Evolutionary conservation across 1,140 invertebrate species (phyloP).

Genomic region (Drosophila sucinea): DNA sequence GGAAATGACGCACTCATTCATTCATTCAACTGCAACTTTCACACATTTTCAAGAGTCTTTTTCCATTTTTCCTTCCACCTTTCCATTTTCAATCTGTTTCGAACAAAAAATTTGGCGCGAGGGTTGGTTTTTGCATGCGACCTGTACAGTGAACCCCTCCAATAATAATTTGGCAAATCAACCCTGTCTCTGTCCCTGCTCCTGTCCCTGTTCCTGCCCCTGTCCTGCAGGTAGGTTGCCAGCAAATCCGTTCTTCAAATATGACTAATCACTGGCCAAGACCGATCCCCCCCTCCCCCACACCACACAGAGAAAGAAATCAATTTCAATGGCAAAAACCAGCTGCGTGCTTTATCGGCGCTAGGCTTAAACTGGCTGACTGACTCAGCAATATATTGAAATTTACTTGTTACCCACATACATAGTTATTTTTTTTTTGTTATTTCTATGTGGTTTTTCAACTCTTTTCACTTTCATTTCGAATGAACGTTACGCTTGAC

Average conservation of each 20-base stretch:
- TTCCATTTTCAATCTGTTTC: neutral
- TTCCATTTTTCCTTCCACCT: neutral
- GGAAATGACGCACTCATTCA: slow-evolving; percentile 44
- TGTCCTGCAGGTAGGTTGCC: slow-evolving; percentile 46
- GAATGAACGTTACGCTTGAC: slow-evolving; percentile 47
- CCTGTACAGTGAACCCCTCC: slow-evolving; percentile 44
- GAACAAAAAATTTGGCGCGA: slow-evolving; percentile 60
- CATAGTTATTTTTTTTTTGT: slow-evolving; percentile 6
- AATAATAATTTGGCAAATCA: slow-evolving; percentile 31
- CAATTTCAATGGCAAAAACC: slow-evolving; percentile 19
- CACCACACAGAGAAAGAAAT: neutral
- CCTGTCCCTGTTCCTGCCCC: too few relatives aligned
- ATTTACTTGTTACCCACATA: slow-evolving; percentile 26
- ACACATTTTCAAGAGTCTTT: slow-evolving; percentile 49
- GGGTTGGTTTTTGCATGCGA: slow-evolving; percentile 68
- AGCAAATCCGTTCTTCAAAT: slow-evolving; percentile 42
- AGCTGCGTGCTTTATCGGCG: slow-evolving; percentile 37
- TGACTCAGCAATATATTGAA: slow-evolving; percentile 54
- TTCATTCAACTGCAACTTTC: slow-evolving; percentile 39
- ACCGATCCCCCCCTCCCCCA: neutral
- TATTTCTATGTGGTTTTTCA: slow-evolving; percentile 58
- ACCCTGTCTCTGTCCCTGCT: slow-evolving; percentile 23
- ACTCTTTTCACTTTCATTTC: slow-evolving; percentile 72
- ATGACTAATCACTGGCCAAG: slow-evolving; percentile 50
- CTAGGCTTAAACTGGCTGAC: slow-evolving; percentile 23